phyloP scores from a whole-genome alignment of 2,888 invertebrate species.

The Drosophila trichaetosa region DNA sequence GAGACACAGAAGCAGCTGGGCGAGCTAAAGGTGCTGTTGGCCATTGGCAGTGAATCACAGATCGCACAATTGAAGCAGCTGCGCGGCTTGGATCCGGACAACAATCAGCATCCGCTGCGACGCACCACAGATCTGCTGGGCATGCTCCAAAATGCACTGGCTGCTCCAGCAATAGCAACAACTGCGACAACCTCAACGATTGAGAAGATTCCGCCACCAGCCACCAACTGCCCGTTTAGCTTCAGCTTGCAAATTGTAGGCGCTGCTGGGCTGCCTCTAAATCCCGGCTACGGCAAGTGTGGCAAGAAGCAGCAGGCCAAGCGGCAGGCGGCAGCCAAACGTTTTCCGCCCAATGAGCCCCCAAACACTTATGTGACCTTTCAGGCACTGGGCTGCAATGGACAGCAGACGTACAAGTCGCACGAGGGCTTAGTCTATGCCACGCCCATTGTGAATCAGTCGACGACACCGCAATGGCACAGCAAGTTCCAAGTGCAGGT shows the following conservation, averaged over 20 bases:
- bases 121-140: conserved; percentile 78
- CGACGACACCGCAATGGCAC: conserved; percentile 87
- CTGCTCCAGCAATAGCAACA: conserved; percentile 29
- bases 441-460: conserved; percentile 86
- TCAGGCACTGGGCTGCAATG: conserved; percentile 84
- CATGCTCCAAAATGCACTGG: conserved; percentile 75
- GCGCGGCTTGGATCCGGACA: conserved; percentile 70
- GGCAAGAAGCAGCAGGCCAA: conserved; percentile 72
- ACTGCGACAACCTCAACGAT: conserved; percentile 12
- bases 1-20: conserved; percentile 85
- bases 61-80: conserved; percentile 86
- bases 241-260: conserved; percentile 86
- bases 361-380: conserved; percentile 88
- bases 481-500: conserved; percentile 86
- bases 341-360: conserved; percentile 84
- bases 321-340: conserved; percentile 75
- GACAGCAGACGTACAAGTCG: conserved; percentile 76
- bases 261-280: conserved; percentile 86
- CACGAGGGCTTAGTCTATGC: conserved; percentile 85
- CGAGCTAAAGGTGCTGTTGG: conserved; percentile 86
- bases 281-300: conserved; percentile 76
- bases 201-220: conserved; percentile 1
- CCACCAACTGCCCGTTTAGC: conserved; percentile 69
- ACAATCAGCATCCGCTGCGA: conserved; percentile 39
- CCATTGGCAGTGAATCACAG: conserved; percentile 87